phyloP scores from a whole-genome alignment of 1,140 invertebrate species.

The Euschistus heros region DNA sequence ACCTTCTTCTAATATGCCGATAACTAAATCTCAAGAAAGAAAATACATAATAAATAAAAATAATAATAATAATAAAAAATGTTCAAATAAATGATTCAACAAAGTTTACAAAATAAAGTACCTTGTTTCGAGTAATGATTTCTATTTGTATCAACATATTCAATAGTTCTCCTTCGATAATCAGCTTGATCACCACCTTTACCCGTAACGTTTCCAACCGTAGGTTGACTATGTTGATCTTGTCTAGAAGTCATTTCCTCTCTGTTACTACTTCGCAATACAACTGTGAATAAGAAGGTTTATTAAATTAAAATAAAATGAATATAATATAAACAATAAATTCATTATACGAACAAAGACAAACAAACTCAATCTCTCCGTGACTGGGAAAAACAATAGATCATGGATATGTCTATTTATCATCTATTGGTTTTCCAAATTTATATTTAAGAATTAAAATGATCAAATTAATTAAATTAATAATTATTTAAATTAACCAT shows the following conservation, averaged over 20 bases:
- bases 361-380: no score
- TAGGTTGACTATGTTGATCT: slow-evolving; percentile 10
- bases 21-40: not conserved
- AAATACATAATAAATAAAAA: not conserved
- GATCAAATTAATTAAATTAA: no score
- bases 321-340: no score
- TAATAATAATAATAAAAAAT: not conserved
- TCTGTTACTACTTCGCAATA: not conserved
- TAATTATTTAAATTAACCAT: no score
- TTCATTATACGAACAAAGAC: no score
- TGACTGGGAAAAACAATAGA: no score
- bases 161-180: slow-evolving; percentile 36
- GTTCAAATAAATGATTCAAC: not conserved
- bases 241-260: not conserved
- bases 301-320: no score
- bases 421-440: no score
- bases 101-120: not conserved
- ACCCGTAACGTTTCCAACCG: slow-evolving; percentile 35
- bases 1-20: not conserved
- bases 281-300: not conserved
- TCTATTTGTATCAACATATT: slow-evolving; percentile 41
- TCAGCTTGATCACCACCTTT: slow-evolving; percentile 35
- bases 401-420: no score
- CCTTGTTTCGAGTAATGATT: slow-evolving; percentile 24
- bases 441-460: no score